Evolutionary conservation across 1,140 invertebrate species (phyloP).

Genomic region (Cardiocondyla obscurior): DNA sequence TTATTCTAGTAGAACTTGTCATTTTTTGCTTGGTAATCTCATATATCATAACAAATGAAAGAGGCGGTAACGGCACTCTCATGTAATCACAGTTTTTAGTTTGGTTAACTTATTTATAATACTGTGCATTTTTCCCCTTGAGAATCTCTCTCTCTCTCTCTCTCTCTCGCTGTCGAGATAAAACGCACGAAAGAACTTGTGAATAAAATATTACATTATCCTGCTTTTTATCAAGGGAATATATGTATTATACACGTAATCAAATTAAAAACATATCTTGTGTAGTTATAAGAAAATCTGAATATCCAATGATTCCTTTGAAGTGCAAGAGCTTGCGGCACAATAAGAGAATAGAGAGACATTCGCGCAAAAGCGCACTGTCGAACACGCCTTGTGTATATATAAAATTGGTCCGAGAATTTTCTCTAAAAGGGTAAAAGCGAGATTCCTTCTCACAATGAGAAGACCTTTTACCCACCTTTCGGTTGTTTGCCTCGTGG

Average conservation of each 20-base stretch:
- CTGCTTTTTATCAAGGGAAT: background rate
- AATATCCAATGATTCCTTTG: background rate
- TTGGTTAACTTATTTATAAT: background rate
- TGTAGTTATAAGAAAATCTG: background rate
- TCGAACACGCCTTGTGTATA: conserved; percentile 18
- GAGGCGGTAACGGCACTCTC: background rate
- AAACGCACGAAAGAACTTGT: background rate
- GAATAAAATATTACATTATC: background rate
- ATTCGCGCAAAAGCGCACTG: background rate
- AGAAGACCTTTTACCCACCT: background rate
- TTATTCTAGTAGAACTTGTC: background rate
- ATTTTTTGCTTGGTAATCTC: background rate
- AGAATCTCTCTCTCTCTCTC: background rate
- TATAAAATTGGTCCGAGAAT: conserved; percentile 24
- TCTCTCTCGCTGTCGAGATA: background rate
- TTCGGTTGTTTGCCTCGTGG: background rate
- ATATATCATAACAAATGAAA: background rate
- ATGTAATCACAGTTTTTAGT: background rate
- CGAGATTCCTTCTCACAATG: background rate
- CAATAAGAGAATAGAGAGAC: background rate
- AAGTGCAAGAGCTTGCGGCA: background rate
- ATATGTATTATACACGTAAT: background rate
- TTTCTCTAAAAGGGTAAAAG: conserved; percentile 43
- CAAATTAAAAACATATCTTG: background rate
- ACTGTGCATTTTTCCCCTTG: background rate